A percentile compares a stretch with the other conserved stretches of the same genome.
These are phyloP conservation scores for Falco cherrug DNA, from an alignment of 2,797 vertebrate genomes.

Conservation along the genomic window DNA sequence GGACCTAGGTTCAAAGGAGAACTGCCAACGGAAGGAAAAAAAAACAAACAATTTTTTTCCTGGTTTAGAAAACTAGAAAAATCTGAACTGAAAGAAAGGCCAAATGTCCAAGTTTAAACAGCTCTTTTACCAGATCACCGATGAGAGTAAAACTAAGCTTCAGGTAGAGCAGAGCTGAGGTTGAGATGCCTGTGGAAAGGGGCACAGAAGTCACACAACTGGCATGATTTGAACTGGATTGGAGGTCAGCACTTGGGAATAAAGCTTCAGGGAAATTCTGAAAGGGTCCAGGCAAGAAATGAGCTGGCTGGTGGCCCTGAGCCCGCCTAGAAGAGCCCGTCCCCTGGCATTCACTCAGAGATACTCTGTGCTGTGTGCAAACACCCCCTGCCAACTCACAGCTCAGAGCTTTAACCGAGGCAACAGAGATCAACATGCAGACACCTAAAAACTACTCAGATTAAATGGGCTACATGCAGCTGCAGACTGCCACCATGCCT, in stretches of 20 bases:
- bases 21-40: accelerated
- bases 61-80: neutral
- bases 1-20: neutral
- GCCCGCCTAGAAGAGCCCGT: neutral
- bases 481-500: neutral
- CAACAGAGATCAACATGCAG: neutral
- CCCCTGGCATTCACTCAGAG: neutral
- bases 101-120: neutral
- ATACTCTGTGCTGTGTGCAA: neutral
- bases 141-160: neutral
- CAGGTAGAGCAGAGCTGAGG: neutral
- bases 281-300: neutral
- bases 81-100: neutral
- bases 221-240: neutral
- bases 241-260: neutral
- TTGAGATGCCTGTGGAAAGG: neutral
- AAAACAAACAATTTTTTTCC: neutral
- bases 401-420: neutral
- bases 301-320: neutral
- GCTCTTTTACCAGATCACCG: neutral
- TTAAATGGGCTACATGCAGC: neutral
- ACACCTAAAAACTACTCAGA: neutral
- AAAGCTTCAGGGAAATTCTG: neutral
- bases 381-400: neutral
- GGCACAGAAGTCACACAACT: neutral